Conservation (phyloP, 2,113 vertebrate genomes). For the Cinclus cinclus region DNA sequence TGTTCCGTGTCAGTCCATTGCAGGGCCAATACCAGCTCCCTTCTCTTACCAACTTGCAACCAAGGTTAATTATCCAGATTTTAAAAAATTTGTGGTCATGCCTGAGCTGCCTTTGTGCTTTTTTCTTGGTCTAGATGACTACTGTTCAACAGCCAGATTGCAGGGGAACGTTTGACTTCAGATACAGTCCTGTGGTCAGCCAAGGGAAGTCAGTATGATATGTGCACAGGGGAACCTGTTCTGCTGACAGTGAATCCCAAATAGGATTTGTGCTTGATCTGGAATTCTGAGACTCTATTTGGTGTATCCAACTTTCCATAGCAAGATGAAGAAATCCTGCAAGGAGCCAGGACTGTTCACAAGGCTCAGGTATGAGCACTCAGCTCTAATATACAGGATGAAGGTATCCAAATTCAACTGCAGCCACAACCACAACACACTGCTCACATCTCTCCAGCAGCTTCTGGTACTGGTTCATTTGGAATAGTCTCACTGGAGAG, state of each 20-base stretch:
- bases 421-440: fast-evolving
- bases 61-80: not conserved
- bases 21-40: not conserved
- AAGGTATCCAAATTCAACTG: not conserved
- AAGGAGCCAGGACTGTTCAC: not conserved
- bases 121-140: not conserved
- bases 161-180: not conserved
- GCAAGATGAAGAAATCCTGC: not conserved
- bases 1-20: not conserved
- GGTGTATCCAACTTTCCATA: not conserved
- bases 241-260: not conserved
- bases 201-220: not conserved
- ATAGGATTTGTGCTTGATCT: not conserved
- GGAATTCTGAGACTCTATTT: not conserved
- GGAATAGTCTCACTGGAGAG: not conserved
- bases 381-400: not conserved
- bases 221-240: not conserved
- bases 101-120: not conserved
- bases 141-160: not conserved
- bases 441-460: not conserved
- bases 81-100: not conserved
- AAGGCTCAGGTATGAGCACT: not conserved
- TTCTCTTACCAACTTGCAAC: not conserved
- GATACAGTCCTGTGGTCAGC: not conserved
- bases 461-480: not conserved